Conservation (phyloP, 2,113 vertebrate species). For the Anhinga rufa region DNA sequence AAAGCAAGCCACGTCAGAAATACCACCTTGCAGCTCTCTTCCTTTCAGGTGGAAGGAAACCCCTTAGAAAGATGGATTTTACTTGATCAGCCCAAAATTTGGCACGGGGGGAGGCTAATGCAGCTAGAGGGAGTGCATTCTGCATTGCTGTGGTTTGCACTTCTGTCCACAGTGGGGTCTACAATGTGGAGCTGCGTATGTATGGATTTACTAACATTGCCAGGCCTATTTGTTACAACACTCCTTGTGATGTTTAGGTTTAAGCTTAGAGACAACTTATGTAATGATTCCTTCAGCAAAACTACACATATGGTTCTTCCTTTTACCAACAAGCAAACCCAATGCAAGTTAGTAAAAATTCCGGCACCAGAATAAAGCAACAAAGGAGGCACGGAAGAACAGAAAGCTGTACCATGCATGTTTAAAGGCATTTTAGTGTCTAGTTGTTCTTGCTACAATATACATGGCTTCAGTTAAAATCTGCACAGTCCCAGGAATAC, state of each 20-base stretch:
- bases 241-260: background rate
- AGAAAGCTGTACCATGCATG: rapidly evolving
- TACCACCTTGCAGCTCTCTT: background rate
- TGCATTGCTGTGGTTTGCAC: background rate
- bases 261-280: background rate
- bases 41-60: background rate
- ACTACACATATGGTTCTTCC: background rate
- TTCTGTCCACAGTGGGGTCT: background rate
- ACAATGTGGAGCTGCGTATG: rapidly evolving
- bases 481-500: background rate
- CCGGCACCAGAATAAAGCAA: background rate
- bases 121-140: background rate
- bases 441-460: background rate
- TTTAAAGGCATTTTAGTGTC: background rate
- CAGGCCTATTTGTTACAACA: background rate
- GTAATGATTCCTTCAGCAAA: background rate
- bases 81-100: background rate
- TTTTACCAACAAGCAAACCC: background rate
- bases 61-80: background rate
- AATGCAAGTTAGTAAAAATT: background rate
- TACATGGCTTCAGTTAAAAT: background rate
- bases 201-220: background rate
- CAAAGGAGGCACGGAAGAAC: background rate
- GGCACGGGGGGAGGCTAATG: background rate
- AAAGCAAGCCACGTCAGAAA: background rate